Evolutionary conservation across 2,888 invertebrate genomes (phyloP).

Genomic region (Nephrotoma guestfalica): DNA sequence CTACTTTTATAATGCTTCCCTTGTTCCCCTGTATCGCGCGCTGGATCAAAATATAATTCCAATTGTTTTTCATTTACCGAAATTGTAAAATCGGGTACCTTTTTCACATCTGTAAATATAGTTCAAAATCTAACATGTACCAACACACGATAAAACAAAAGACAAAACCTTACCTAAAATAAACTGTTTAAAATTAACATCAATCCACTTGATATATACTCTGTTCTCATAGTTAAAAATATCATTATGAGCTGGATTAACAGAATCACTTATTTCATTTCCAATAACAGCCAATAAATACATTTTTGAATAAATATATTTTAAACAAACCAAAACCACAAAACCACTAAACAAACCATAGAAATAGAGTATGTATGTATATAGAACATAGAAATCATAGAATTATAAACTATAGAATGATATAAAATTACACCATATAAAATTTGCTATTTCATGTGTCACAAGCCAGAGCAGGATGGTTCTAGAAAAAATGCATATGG

Average conservation of each 20-base stretch:
- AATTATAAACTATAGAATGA: too few relatives aligned
- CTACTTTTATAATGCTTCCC: neutral
- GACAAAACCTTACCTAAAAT: neutral
- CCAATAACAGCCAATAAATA: neutral
- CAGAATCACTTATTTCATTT: neutral
- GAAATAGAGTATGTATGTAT: too few relatives aligned
- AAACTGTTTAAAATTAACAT: neutral
- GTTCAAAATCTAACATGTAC: neutral
- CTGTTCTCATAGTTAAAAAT: neutral
- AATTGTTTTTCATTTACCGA: neutral
- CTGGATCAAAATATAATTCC: neutral
- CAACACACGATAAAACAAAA: neutral
- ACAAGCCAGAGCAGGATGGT: too few relatives aligned
- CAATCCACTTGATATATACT: neutral
- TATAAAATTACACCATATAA: too few relatives aligned
- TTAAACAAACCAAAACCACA: neutral
- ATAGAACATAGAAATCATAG: too few relatives aligned
- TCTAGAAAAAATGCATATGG: too few relatives aligned
- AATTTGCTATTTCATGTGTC: too few relatives aligned
- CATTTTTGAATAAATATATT: neutral
- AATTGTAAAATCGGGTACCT: neutral
- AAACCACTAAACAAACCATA: neutral
- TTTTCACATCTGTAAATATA: neutral
- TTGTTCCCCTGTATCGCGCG: neutral
- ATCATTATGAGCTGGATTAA: neutral